Evolutionary conservation across 2,797 vertebrate species (phyloP).

Genomic region (Leptatherina wallacei): DNA sequence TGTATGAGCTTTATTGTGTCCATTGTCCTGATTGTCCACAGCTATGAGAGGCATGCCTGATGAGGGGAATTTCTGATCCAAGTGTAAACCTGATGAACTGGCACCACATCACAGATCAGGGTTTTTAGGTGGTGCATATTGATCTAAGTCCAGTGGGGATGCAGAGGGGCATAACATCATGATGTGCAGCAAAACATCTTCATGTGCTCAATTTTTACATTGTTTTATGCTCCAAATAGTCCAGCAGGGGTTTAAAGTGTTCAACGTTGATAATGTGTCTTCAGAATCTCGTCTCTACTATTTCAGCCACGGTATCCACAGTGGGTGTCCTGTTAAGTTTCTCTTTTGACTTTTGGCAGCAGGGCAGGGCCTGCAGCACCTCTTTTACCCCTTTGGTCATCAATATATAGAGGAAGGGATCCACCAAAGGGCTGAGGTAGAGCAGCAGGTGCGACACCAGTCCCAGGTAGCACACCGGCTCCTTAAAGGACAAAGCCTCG

Average conservation of each 20-base stretch:
- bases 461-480: conserved; percentile 50
- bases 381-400: conserved; percentile 71
- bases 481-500: conserved; percentile 54
- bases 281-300: conserved; percentile 68
- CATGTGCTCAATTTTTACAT: not conserved
- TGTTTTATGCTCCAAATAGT: too few relatives aligned
- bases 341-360: conserved; percentile 34
- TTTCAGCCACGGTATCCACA: conserved; percentile 68
- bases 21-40: not conserved
- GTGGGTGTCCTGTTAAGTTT: conserved; percentile 23
- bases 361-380: conserved; percentile 62
- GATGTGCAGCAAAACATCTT: too few relatives aligned
- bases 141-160: too few relatives aligned
- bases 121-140: not conserved
- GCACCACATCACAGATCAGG: too few relatives aligned
- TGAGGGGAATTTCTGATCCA: too few relatives aligned
- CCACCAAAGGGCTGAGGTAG: conserved; percentile 76
- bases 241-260: not conserved
- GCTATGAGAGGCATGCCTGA: too few relatives aligned
- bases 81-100: too few relatives aligned
- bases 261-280: not conserved
- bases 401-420: conserved; percentile 77
- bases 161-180: too few relatives aligned
- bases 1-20: not conserved
- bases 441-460: conserved; percentile 71